A percentile compares a stretch with the other conserved stretches of the same genome.
These are phyloP conservation scores for Orchesella flavescens DNA, from an alignment of 2,888 invertebrate genomes.

Conservation along the genomic window DNA sequence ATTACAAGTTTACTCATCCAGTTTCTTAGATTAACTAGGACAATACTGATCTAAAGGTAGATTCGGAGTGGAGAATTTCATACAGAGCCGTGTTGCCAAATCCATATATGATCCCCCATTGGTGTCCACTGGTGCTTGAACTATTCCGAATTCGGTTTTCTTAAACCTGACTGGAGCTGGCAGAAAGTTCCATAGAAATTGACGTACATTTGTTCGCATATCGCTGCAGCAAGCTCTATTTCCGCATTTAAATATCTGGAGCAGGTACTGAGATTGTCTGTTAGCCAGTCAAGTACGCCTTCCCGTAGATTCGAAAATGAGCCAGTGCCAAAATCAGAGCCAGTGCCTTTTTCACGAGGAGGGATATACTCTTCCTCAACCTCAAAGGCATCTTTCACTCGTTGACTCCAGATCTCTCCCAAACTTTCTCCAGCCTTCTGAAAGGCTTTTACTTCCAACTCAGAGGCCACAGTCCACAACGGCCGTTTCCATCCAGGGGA, in stretches of 20 bases:
- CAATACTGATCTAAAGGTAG: neutral
- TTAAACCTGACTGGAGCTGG: neutral
- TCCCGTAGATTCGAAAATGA: too few species aligned
- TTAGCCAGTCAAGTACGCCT: neutral
- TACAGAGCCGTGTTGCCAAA: neutral
- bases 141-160: neutral
- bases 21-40: neutral
- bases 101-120: neutral
- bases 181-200: neutral
- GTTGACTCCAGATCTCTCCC: constrained; percentile 73
- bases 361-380: constrained; percentile 36
- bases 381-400: constrained; percentile 72
- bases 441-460: constrained; percentile 74
- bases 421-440: constrained; percentile 73
- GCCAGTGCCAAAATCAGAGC: too few species aligned
- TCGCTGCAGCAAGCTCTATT: neutral
- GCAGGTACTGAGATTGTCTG: neutral
- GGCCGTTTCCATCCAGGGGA: constrained; percentile 67
- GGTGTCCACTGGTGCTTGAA: neutral
- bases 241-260: neutral
- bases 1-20: neutral
- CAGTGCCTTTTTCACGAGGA: neutral
- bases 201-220: neutral
- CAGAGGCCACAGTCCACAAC: constrained; percentile 72
- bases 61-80: neutral